Evolutionary conservation across 2,797 vertebrate genomes (phyloP), one percentile per base, ranked within the genome.

Genomic region (Tadarida brasiliensis): DNA sequence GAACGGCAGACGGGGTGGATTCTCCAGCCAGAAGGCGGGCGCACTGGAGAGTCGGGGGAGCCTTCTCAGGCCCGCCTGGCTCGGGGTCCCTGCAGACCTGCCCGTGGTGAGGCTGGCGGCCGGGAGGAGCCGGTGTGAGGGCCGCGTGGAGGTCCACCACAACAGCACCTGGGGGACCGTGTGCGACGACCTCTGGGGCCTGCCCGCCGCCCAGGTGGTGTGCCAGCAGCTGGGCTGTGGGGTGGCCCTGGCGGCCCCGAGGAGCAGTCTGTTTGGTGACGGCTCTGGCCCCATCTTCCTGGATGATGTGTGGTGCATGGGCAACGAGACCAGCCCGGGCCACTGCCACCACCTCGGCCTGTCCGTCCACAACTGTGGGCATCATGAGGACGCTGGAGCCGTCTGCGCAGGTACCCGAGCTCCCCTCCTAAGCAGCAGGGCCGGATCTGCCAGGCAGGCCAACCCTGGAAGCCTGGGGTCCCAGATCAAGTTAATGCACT

Each of bases 191-290:
- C 77, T 82, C 61, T 98, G 96, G 98, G 90, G 65, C 15, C 80
- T 97, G 63, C 44, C 49, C 0, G 95, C 95, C 0, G 92, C 97
- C 1, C 91, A 63, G 39, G 97, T 98, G 28, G 91, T 97, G 7
- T 98, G 98, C 92, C 71, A 17, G 83, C 97, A 98, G 80, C 84
- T 98, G 84, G 97, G 96, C 94, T 98, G 98, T 0, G 95, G 97
- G 2, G 4, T 0, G 2, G 96, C 92, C 0, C 61, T 95, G 59
- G 49, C 1, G 0, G 92, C 96, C 12, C 96, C 59, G 0, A 11
- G 54, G 1, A 9, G 81, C 8, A 65, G 87, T 0, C 86, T 22
- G 9, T 97, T 97, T 19, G 97, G 97, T 0, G 67, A 14, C 9
- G 94, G 97, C 54, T n/a, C 30, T 0, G 78, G 86, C 63, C 83